A percentile compares a stretch with the other conserved stretches of the same genome.
Conservation (phyloP, 2,113 vertebrate genomes). For the Dasypus novemcinctus region DNA sequence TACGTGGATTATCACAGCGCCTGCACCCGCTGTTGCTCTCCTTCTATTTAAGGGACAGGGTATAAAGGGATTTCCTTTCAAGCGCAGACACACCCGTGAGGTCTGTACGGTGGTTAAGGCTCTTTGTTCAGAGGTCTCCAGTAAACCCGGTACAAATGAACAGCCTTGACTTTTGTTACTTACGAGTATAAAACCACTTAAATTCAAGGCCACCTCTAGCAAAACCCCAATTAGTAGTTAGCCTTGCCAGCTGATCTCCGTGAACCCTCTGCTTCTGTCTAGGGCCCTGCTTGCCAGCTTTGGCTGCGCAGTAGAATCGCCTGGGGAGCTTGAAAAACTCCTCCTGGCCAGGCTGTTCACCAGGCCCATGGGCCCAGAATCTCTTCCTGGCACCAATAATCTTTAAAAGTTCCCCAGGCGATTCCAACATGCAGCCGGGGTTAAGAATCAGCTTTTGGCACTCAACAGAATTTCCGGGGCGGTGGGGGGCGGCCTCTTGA, state of each 20-base stretch:
- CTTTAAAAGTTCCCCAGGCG: background rate
- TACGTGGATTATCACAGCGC: background rate
- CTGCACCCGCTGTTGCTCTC: background rate
- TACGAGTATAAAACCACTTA: slow-evolving; percentile 43
- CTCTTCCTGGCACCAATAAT: background rate
- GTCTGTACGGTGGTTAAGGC: background rate
- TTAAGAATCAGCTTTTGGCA: background rate
- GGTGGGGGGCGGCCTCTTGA: background rate
- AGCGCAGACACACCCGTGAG: slow-evolving; percentile 30
- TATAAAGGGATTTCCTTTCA: slow-evolving; percentile 47
- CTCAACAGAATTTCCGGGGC: background rate
- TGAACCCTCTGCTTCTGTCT: background rate
- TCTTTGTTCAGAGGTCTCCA: slow-evolving; percentile 35
- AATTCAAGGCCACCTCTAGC: background rate
- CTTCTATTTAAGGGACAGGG: slow-evolving; percentile 12
- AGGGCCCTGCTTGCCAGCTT: background rate
- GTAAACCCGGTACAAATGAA: slow-evolving; percentile 34
- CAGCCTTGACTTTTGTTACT: background rate
- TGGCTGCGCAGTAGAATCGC: background rate
- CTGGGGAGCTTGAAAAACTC: background rate
- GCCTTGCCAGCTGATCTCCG: background rate
- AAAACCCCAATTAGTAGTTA: background rate
- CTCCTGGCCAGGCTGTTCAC: background rate
- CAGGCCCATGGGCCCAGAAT: background rate
- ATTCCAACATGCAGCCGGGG: background rate